Conservation (phyloP, 2,888 invertebrate genomes). For the Auanema sp. region DNA sequence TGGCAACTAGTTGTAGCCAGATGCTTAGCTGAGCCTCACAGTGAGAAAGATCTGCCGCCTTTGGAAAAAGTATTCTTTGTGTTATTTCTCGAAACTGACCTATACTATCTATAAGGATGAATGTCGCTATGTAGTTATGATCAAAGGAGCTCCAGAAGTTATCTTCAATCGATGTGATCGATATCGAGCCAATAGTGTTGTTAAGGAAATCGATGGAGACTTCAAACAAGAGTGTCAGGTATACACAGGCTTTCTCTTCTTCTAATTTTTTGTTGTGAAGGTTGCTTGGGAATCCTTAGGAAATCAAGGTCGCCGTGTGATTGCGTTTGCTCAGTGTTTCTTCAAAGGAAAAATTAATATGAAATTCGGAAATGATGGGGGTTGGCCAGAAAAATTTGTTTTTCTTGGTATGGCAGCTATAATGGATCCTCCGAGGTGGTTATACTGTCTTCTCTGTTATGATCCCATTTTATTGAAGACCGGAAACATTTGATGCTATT, state of each 20-base stretch:
- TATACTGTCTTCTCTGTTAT: not conserved
- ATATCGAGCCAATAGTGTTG: constrained; percentile 40
- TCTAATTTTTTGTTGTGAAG: constrained; percentile 20
- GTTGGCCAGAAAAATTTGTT: constrained; percentile 47
- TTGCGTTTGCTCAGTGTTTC: constrained; percentile 58
- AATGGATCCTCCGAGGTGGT: constrained; percentile 60
- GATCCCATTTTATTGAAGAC: constrained; percentile 25
- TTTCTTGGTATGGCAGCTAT: constrained; percentile 63
- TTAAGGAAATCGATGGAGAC: constrained; percentile 49
- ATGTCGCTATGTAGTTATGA: constrained; percentile 52
- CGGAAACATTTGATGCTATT: constrained; percentile 58
- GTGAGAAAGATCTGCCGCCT: constrained; percentile 14
- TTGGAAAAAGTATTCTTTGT: constrained; percentile 13
- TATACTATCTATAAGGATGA: constrained; percentile 28
- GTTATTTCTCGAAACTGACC: too few species aligned
- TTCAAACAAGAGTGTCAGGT: constrained; percentile 53
- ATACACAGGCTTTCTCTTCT: not conserved
- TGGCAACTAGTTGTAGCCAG: constrained; percentile 57
- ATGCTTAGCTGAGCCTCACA: constrained; percentile 37
- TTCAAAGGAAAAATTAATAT: constrained; percentile 48
- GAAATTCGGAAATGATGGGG: constrained; percentile 34
- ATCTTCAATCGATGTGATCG: constrained; percentile 51
- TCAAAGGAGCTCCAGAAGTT: constrained; percentile 62
- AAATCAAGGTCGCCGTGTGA: constrained; percentile 59
- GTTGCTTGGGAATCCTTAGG: constrained; percentile 59